Evolutionary conservation across 2,113 vertebrate species (phyloP), one percentile per base, ranked within the genome.

Genomic region (Lepus europaeus): DNA sequence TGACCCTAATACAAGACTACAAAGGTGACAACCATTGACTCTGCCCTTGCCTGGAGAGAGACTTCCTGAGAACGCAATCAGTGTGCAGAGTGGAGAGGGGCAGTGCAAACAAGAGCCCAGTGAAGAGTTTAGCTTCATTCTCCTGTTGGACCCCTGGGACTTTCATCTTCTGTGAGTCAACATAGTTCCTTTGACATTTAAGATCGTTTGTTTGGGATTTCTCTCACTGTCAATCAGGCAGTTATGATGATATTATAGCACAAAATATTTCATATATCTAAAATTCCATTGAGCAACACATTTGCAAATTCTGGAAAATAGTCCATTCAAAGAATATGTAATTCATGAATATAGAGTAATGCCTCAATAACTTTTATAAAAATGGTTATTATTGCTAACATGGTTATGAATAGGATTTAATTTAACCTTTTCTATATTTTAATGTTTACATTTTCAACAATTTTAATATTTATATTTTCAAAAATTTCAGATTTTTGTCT

Each of bases 381-480:
- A 66, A 39, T 76, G 29, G 36, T 49, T 59, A 25, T 79, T 36
- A 83, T 53, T 84, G 49, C 31, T 86, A 13, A 64, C 33, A 89
- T 76, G 33, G 17, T 23, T 85, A n/a, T 74, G 45, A 63, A 81
- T 16, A 51, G 36, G 45, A 72, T 11, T 69, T 39, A 9, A 31
- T 59, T 81, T 66, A 93, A 70, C 33, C 45, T 93, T 87, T 93
- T 29, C 31, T 9, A 74, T 36, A 66, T 36, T 93, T 31, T 6
- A 33, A 31, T n/a, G 78, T 59, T 80, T 83, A 49, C 33, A 63
- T 90, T 91, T 91, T 81, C 68, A 86, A 74, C 59, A 14, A 59
- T 59, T 59, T 93, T 6, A 33, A 31, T n/a, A 83, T 66, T 80
- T 83, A 49, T 45, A 63, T 90, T 91, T 91, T 81, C 68, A 86